These are phyloP conservation scores for Homarus gammarus DNA, from an alignment of 2,888 invertebrate genomes.

Conservation along the genomic window DNA sequence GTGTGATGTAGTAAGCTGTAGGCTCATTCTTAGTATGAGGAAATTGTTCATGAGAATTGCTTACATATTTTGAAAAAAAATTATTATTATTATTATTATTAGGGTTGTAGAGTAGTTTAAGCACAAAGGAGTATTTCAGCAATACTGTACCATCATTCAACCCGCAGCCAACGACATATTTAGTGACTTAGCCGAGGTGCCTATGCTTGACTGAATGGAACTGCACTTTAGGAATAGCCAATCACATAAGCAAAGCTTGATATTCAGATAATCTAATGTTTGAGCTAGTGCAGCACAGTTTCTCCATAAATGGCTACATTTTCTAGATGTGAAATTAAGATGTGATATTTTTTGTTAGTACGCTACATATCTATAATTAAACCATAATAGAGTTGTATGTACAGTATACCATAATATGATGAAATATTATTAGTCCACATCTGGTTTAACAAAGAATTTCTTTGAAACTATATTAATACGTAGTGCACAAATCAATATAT, in stretches of 20 bases:
- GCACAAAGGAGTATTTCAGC: background rate
- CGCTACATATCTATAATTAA: conserved; percentile 26
- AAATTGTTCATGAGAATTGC: background rate
- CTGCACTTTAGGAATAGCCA: conserved; percentile 31
- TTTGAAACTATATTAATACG: background rate
- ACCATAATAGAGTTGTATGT: conserved; percentile 26
- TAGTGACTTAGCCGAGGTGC: conserved; percentile 7
- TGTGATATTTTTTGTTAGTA: conserved; percentile 26
- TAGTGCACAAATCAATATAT: background rate
- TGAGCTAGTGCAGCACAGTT: background rate
- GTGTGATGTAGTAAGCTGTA: background rate
- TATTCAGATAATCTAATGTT: background rate
- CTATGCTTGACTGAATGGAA: conserved; percentile 30
- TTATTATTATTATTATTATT: background rate
- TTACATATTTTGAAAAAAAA: background rate
- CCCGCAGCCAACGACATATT: background rate
- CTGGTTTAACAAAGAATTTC: background rate
- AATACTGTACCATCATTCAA: background rate
- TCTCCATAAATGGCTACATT: background rate
- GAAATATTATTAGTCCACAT: background rate
- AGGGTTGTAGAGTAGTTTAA: background rate
- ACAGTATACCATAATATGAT: background rate
- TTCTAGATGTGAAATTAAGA: conserved; percentile 25
- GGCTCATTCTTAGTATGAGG: background rate
- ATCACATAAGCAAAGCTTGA: conserved; percentile 18